These are phyloP conservation scores for Columbina picui DNA, from an alignment of 2,113 vertebrate species.

Conservation along the genomic window DNA sequence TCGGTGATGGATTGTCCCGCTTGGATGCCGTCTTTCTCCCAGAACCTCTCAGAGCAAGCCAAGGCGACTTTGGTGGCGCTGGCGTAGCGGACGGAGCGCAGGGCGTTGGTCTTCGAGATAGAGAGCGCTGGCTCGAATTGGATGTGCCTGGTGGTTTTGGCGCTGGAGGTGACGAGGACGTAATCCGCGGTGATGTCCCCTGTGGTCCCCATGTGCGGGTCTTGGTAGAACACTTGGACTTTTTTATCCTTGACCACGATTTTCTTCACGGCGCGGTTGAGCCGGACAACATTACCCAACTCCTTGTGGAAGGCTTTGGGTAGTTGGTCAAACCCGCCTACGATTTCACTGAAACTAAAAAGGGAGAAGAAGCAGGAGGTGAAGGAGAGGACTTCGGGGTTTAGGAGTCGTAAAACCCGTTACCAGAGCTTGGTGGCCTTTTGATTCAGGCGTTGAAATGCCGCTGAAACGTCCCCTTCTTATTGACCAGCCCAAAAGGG, in stretches of 20 bases:
- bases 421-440: background rate
- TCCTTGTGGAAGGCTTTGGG: background rate
- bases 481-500: accelerated
- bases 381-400: background rate
- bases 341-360: conserved; percentile 55
- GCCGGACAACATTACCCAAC: accelerated
- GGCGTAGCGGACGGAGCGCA: conserved; percentile 80
- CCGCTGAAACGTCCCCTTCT: accelerated
- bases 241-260: background rate
- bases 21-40: conserved; percentile 80
- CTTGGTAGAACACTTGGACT: background rate
- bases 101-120: conserved; percentile 72
- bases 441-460: accelerated
- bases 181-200: conserved; percentile 29
- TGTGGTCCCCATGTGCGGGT: accelerated
- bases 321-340: conserved; percentile 54
- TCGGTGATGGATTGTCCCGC: conserved; percentile 82
- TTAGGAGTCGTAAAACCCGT: accelerated
- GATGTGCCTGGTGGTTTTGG: conserved; percentile 81
- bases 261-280: conserved; percentile 1
- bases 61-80: conserved; percentile 81
- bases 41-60: conserved; percentile 81
- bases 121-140: conserved; percentile 78
- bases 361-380: background rate
- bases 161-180: conserved; percentile 74